Base-by-base conservation (phyloP, 2,888 invertebrate genomes). In the Drosophila mayaguana region DNA sequence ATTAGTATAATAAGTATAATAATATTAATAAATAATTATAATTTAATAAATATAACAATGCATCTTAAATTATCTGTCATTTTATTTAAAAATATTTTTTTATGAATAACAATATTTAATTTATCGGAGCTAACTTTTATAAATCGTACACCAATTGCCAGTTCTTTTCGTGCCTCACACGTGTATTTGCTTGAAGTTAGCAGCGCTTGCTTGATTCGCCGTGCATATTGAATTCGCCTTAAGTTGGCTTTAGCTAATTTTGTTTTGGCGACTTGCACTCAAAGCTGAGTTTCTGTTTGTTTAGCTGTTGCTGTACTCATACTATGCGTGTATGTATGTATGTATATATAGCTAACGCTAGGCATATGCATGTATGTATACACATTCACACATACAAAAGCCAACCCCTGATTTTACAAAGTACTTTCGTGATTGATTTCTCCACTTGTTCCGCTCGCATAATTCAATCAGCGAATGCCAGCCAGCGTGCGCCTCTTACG, bases 361-460 rank as follows among this genome's bases (percentile, higher is more conserved):
- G 4, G 3, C 4, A 4, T 25, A 25, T 2, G 25, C 4, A 25
- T 25, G 25, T 25, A 3, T 25, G 25, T 25, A 25, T 25, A 28
- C 32, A 32, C 14, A 36, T 12, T 1, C 16, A 45, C 4, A 3
- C 8, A 45, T 16, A 11, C 2, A 8, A 16, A 14, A 16, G 25
- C 11, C 59, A 14, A 18, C 38, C 59, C 38, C 11, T 25, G 28
- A 20, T 48, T 59, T n/a, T 5, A 14, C 42, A 22, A 22, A 50
- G 43, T 9, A 22, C n/a, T 12, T 50, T 28, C 48, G 60, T 82
- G 83, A 76, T 82, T 81, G 76, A 80, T 81, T 81, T 80, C 25
- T 32, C 7, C 40, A 34, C 9, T 48, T 51, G 12, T 51, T 59
- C 43, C 16, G 50, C 18, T 32, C 6, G 1, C 18, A 32, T 59